Conservation (phyloP, 2,113 vertebrate genomes). For the Corvus moneduloides region DNA sequence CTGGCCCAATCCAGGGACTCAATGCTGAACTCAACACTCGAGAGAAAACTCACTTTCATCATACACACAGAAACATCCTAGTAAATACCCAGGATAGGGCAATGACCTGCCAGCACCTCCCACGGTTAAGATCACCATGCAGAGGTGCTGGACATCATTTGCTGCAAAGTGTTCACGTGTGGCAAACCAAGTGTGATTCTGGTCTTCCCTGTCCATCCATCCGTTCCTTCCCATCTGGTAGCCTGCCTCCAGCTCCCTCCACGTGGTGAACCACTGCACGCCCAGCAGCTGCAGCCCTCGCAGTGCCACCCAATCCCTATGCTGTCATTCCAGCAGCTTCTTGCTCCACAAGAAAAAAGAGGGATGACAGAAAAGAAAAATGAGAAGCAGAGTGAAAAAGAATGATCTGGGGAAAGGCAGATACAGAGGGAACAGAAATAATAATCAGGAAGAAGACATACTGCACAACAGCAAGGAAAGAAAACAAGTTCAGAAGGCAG, state of each 20-base stretch:
- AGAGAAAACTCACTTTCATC: background rate
- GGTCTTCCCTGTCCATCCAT: background rate
- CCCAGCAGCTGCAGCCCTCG: background rate
- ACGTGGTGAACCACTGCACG: background rate
- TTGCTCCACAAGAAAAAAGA: background rate
- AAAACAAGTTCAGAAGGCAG: background rate
- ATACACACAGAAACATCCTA: background rate
- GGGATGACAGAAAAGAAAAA: background rate
- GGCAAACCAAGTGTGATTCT: background rate
- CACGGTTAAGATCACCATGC: background rate
- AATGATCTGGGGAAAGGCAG: background rate
- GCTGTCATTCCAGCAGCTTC: background rate
- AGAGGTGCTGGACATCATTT: background rate
- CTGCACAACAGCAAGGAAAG: background rate
- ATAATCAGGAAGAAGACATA: background rate
- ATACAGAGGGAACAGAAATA: background rate
- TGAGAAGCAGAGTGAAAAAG: background rate
- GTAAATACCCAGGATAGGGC: background rate
- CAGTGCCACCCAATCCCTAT: rapidly evolving
- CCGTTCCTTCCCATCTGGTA: background rate
- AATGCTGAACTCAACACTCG: background rate
- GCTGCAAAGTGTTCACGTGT: background rate
- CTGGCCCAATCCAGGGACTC: background rate
- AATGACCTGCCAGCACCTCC: background rate
- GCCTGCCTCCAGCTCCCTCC: background rate